Evolutionary conservation across 2,888 invertebrate species (phyloP).

Genomic region (Mythimna albipuncta): DNA sequence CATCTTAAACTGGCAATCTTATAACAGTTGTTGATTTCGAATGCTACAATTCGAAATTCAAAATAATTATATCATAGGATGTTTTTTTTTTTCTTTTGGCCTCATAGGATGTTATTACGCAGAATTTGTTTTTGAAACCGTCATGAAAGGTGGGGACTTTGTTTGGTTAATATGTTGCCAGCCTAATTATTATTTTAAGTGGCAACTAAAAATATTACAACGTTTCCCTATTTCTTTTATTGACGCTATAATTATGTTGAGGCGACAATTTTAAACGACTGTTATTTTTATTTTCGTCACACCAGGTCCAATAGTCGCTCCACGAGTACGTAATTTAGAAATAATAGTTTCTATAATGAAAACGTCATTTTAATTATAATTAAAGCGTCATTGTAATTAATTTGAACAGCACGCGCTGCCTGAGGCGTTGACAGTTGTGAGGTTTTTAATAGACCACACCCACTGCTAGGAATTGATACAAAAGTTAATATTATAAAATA

Average conservation of each 20-base stretch:
- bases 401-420: conserved; percentile 77
- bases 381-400: conserved; percentile 82
- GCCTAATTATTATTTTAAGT: conserved; percentile 71
- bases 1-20: conserved; percentile 71
- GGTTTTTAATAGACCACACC: conserved; percentile 65
- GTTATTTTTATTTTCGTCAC: conserved; percentile 54
- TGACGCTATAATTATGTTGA: conserved; percentile 31
- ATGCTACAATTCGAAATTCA: conserved; percentile 75
- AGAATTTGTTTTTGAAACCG: conserved; percentile 80
- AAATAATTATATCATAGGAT: conserved; percentile 75
- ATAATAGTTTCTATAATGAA: conserved; percentile 76
- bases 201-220: conserved; percentile 38
- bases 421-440: conserved; percentile 77
- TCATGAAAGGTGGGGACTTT: conserved; percentile 73
- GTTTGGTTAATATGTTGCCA: conserved; percentile 68
- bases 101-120: conserved; percentile 78
- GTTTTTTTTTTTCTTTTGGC: conserved; percentile 19
- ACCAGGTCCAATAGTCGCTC: conserved; percentile 37
- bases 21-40: conserved; percentile 84
- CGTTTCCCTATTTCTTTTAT: conserved; percentile 35
- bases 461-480: conserved; percentile 36
- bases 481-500: conserved; percentile 30
- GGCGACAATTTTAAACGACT: conserved; percentile 31
- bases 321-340: conserved; percentile 63
- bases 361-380: conserved; percentile 82